Evolutionary conservation across 2,888 invertebrate genomes (phyloP).

Genomic region (Pseudoips prasinana): DNA sequence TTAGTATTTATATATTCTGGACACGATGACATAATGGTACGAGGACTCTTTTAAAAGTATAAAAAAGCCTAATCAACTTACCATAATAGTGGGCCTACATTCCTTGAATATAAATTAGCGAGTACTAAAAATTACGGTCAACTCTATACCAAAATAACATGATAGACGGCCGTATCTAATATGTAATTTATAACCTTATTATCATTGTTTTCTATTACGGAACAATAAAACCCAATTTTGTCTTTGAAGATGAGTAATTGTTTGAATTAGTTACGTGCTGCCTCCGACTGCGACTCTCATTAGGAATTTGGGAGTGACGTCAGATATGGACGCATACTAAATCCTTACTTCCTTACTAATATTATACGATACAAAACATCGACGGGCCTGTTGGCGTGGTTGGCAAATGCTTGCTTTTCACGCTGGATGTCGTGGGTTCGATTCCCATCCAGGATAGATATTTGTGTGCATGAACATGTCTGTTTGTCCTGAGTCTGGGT

Average conservation of each 20-base stretch:
- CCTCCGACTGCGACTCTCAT: slow-evolving; percentile 22
- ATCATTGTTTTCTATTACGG: slow-evolving; percentile 63
- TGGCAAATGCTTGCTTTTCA: too few relatives aligned
- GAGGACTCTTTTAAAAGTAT: slow-evolving; percentile 47
- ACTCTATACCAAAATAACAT: slow-evolving; percentile 38
- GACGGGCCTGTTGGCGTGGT: too few relatives aligned
- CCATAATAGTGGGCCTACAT: slow-evolving; percentile 53
- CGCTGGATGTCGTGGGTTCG: too few relatives aligned
- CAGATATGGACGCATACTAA: too few relatives aligned
- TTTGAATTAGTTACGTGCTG: slow-evolving; percentile 46
- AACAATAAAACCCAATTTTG: slow-evolving; percentile 56
- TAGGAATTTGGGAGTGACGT: slow-evolving; percentile 24
- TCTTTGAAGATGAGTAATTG: slow-evolving; percentile 46
- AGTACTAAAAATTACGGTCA: slow-evolving; percentile 46
- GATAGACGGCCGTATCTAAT: slow-evolving; percentile 63
- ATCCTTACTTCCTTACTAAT: too few relatives aligned
- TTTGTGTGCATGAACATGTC: too few relatives aligned
- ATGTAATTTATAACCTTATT: slow-evolving; percentile 58
- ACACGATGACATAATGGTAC: slow-evolving; percentile 49
- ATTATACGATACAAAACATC: too few relatives aligned
- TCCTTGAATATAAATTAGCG: slow-evolving; percentile 69
- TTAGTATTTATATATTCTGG: slow-evolving; percentile 70
- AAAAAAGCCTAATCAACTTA: slow-evolving; percentile 46
- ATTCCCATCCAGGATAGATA: too few relatives aligned
- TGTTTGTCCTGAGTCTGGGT: too few relatives aligned